Base-by-base conservation (phyloP, 2,888 invertebrate genomes). In the Macrosiphum euphorbiae region DNA sequence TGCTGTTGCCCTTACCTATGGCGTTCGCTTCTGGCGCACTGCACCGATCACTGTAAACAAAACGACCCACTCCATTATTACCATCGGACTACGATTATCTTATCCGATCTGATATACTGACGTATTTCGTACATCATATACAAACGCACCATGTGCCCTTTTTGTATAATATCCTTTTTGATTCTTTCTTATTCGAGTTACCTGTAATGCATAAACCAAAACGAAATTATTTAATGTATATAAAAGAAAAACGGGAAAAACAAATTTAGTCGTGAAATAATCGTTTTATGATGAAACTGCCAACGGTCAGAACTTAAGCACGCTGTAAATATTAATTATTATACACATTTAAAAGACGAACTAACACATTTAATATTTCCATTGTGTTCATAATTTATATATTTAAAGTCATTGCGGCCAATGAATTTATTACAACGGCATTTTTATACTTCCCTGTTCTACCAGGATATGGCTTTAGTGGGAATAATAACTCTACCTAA, bases 21-120 rank as follows among this genome's bases (percentile, higher is more conserved):
- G 58, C 89, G 89, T 85, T 93, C 47, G 85, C 93, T 93, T 58
- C 89, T 93, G 90, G 89, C 67, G 41, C 89, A 89, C 78, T 35
- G 47, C 47, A 47, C 61, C 85, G 85, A 55, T 85, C 52, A 92
- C 61, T 58, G 92, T 61, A 61, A 61, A 87, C 50, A 58, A 50
- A 86, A 91, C 10, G 50, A 87, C 35, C 86, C 26, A 87, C 86
- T 87, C 92, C 67, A n/a, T 92, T 92, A 92, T 86, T 55, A 89
- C 47, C 20, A 35, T 61, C 55, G 58, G 35, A 61, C 92, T 61
- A 61, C 26, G 35, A 35, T 92, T 87, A 86, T 92, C 86, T 87
- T 8, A 61, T 92, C 58, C 58, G 86, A 91, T 91, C 91, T 58
- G 85, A 86, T 58, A 47, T 47, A 44, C 58, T 91, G 78, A 78